Evolutionary conservation across 1,140 invertebrate species (phyloP).

Genomic region (Nasonia vitripennis): DNA sequence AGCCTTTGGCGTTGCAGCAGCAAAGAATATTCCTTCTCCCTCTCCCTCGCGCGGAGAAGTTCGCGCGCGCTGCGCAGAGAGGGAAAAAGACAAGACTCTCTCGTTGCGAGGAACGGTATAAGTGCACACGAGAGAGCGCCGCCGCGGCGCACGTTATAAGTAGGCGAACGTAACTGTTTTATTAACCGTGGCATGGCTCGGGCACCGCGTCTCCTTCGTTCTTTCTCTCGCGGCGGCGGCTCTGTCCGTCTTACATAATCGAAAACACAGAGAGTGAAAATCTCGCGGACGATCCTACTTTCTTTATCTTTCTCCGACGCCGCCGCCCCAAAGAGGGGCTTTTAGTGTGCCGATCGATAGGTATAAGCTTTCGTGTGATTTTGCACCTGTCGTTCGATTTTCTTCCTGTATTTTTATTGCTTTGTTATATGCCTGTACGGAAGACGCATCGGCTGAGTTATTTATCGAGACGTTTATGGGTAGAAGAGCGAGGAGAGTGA

Average conservation of each 20-base stretch:
- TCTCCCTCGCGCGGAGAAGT: not conserved
- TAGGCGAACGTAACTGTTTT: constrained; percentile 70
- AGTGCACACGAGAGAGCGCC: constrained; percentile 28
- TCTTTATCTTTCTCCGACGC: constrained; percentile 48
- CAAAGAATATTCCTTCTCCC: not conserved
- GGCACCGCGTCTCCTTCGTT: not conserved
- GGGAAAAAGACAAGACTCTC: constrained; percentile 45
- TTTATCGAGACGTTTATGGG: not conserved
- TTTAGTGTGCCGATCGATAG: not conserved
- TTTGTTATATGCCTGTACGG: not conserved
- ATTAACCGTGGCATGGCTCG: constrained; percentile 65
- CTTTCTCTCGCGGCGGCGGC: constrained; percentile 19
- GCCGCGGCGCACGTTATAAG: constrained; percentile 57
- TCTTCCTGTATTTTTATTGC: not conserved
- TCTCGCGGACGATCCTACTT: constrained; percentile 66
- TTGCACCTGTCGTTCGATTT: not conserved
- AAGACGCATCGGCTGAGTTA: not conserved
- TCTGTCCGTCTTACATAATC: constrained; percentile 67
- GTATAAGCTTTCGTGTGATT: not conserved
- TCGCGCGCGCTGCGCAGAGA: constrained; percentile 1
- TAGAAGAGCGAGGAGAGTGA: not conserved
- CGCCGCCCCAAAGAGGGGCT: not conserved
- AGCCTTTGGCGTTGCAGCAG: not conserved
- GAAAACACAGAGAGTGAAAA: constrained; percentile 73
- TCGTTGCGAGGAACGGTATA: constrained; percentile 41